Evolutionary conservation across 2,113 vertebrate species (phyloP).

Genomic region (Zosterops lateralis): DNA sequence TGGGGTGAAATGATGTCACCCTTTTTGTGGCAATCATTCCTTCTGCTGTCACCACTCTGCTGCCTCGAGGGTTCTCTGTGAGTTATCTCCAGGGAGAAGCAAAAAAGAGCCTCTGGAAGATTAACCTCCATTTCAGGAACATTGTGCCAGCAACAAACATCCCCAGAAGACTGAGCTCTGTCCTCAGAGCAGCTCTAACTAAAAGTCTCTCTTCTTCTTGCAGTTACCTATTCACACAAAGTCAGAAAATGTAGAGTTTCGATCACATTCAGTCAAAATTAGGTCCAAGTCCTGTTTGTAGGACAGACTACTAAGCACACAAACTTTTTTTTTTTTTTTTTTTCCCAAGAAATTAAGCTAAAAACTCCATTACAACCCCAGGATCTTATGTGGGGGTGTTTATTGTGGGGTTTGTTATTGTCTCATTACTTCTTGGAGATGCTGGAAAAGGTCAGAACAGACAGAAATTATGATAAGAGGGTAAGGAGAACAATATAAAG

Average conservation of each 20-base stretch:
- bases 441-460: background rate
- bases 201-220: background rate
- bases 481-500: background rate
- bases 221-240: background rate
- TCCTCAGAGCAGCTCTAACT: background rate
- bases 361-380: fast-evolving
- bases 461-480: background rate
- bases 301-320: background rate
- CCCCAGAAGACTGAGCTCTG: background rate
- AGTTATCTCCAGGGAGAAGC: background rate
- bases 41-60: background rate
- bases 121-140: background rate
- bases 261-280: background rate
- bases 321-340: background rate
- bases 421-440: background rate
- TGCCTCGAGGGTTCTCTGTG: background rate
- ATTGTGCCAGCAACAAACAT: background rate
- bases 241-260: background rate
- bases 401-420: background rate
- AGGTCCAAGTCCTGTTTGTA: background rate
- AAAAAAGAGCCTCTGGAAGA: background rate
- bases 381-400: background rate
- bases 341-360: background rate
- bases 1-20: background rate
- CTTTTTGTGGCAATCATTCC: background rate